Conservation (phyloP, 2,113 vertebrate species). For the Oryzias melastigma region DNA sequence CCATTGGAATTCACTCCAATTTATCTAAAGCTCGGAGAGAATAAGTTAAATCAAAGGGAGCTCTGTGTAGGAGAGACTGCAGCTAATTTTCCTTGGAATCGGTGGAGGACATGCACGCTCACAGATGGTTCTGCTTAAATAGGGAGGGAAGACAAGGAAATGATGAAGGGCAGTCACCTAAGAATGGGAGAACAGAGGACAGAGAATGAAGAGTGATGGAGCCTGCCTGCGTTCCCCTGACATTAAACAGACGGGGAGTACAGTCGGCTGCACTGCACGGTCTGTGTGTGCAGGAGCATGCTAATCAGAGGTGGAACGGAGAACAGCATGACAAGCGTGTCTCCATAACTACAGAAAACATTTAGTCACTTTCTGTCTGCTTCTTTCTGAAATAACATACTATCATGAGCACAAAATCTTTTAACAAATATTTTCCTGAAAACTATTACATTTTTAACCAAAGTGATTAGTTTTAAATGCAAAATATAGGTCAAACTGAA, state of each 20-base stretch:
- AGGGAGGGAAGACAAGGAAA: conserved; percentile 60
- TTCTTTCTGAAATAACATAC: no score
- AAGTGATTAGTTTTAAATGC: no score
- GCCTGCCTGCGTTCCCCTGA: conserved; percentile 30
- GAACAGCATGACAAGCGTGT: not conserved
- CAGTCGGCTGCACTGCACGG: conserved; percentile 3
- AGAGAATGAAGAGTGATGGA: conserved; percentile 47
- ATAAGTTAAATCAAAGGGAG: conserved; percentile 74
- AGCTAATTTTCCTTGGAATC: conserved; percentile 82
- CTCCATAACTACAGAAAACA: not conserved
- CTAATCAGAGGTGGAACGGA: conserved; percentile 17
- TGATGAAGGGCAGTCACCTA: conserved; percentile 38
- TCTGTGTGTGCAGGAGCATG: conserved; percentile 3
- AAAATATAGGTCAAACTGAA: no score
- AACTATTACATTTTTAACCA: no score
- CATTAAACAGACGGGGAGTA: conserved; percentile 5
- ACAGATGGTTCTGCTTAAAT: conserved; percentile 80
- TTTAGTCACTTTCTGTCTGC: no score
- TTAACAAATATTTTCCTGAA: no score
- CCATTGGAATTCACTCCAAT: conserved; percentile 69
- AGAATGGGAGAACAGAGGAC: conserved; percentile 38
- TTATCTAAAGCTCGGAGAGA: conserved; percentile 66
- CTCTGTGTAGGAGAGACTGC: conserved; percentile 67
- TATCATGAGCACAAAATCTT: no score
- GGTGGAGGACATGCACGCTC: conserved; percentile 64